Conservation (phyloP, 1,140 invertebrate species). For the Ephestia elutella region DNA sequence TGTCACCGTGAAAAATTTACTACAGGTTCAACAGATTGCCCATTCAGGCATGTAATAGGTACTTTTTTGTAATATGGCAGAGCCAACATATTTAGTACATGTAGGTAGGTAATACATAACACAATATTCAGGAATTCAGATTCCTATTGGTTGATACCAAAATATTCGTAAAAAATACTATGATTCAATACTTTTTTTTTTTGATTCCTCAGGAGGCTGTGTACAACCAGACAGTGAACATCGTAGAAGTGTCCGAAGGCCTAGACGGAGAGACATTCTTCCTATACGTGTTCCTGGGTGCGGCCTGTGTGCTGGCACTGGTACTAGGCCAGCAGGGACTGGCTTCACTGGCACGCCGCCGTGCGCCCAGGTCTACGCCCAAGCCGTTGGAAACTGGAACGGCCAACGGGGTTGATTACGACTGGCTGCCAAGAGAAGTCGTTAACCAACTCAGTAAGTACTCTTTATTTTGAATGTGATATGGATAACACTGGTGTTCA, state of each 20-base stretch:
- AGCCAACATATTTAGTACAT: no score
- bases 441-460: constrained; percentile 87
- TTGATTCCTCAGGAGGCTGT: constrained; percentile 86
- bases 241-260: constrained; percentile 97
- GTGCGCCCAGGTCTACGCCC: constrained; percentile 74
- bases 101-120: no score
- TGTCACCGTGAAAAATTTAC: no score
- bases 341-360: constrained; percentile 82
- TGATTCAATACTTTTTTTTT: no score
- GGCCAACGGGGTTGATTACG: constrained; percentile 96
- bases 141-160: no score
- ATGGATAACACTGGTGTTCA: not conserved
- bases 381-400: constrained; percentile 86
- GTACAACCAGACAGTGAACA: constrained; percentile 98
- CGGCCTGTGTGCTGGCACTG: constrained; percentile 88
- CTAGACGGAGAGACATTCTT: constrained; percentile 99
- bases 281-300: constrained; percentile 95
- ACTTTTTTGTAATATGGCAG: no score
- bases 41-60: no score
- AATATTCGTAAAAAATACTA: no score
- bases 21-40: no score
- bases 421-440: constrained; percentile 96
- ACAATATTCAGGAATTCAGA: no score
- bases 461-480: constrained; percentile 10
- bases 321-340: constrained; percentile 94